Base-by-base conservation (phyloP, 2,888 invertebrate genomes). In the Heliconius charithonia region DNA sequence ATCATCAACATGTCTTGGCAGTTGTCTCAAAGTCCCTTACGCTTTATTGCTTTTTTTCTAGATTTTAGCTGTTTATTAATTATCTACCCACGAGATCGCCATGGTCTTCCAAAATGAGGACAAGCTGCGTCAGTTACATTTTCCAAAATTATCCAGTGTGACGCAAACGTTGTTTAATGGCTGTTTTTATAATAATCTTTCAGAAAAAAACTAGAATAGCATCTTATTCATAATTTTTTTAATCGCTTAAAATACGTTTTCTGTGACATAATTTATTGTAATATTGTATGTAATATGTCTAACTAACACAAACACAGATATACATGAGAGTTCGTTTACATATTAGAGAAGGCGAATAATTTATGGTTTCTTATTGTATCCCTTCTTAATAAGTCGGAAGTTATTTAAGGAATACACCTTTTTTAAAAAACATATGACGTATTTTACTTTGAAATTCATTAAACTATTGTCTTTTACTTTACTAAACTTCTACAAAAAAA, bases 1-100 rank as follows among this genome's bases (percentile, higher is more conserved):
- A 93, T 94, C 92, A 88, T 90, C 89, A 89, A 88, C 88, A 92
- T 88, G 85, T 92, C 92, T 94, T 94, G 94, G 94, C 94, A 94
- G 90, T 89, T 90, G 90, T 89, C 88, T 91, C 92, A 93, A 93
- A 92, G 92, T 85, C 85, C 89, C 88, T 88, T 88, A 88, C 88
- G 85, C 88, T 93, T 93, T 93, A 92, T 92, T 89, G 86, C 90
- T 90, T 81, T 89, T 89, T 89, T 89, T 90, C 85, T 87, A 87
- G 85, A 88, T 89, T 91, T 91, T 86, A 87, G 88, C 84, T 86
- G 86, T 89, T 89, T 91, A 91, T 91, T 93, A 92, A 92, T 93
- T 93, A 92, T 84, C 84, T 84, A 83, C 88, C 89, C 83, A 88
- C 89, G 78, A 77, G 79, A 73, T 70, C 67, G 63, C 63, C 70